Conservation (phyloP, 2,888 invertebrate genomes). For the Nomada goodeniana region DNA sequence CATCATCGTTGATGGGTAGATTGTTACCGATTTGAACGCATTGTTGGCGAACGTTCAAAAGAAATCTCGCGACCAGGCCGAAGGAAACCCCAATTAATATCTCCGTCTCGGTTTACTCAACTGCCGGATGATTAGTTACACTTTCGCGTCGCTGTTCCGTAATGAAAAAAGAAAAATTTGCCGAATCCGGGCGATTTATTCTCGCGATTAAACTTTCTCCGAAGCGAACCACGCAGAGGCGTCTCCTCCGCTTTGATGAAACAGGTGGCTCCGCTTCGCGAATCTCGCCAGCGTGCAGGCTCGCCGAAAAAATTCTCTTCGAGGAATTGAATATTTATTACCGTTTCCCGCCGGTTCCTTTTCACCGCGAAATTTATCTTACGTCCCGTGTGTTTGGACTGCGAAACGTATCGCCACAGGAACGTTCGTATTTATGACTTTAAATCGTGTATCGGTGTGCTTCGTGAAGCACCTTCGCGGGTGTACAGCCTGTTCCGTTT, state of each 20-base stretch:
- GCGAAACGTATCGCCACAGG: background rate
- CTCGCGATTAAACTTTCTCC: background rate
- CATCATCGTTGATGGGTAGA: constrained; percentile 48
- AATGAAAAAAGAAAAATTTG: background rate
- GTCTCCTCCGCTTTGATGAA: background rate
- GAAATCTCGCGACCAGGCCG: constrained; percentile 44
- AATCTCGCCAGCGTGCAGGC: background rate
- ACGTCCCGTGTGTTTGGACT: background rate
- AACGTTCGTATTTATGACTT: constrained; percentile 14
- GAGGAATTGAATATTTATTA: background rate
- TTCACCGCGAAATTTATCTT: background rate
- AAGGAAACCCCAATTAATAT: constrained; percentile 44
- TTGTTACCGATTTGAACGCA: constrained; percentile 26
- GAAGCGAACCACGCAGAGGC: background rate
- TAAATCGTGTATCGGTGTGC: constrained; percentile 27
- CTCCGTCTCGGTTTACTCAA: constrained; percentile 15
- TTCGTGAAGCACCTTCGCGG: constrained; percentile 59
- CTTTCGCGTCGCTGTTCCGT: background rate
- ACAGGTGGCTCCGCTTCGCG: constrained; percentile 32
- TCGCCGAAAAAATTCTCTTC: background rate
- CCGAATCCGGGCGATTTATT: background rate
- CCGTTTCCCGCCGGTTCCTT: background rate
- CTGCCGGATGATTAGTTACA: constrained; percentile 8
- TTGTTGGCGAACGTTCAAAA: constrained; percentile 51
- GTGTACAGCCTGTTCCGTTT: constrained; percentile 67